Conservation (phyloP, 2,113 vertebrate genomes). For the Cynopterus brachyotis region DNA sequence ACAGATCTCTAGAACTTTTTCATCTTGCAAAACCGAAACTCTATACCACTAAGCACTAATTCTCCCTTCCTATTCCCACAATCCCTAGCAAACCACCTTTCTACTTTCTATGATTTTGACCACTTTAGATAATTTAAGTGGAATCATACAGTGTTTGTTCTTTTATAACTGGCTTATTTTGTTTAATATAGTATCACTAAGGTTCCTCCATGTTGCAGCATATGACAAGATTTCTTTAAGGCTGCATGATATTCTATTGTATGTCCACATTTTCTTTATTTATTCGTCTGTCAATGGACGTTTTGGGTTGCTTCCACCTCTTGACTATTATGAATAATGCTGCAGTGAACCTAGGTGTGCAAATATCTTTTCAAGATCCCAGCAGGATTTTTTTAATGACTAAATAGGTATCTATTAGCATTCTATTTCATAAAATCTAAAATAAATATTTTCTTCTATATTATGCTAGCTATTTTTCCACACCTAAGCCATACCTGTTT, state of each 20-base stretch:
- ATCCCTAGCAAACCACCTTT: neutral
- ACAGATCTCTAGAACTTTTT: constrained; percentile 35
- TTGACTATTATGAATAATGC: neutral
- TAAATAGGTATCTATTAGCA: neutral
- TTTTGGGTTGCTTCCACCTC: constrained; percentile 7
- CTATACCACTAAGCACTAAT: neutral
- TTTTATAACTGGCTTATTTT: constrained; percentile 14
- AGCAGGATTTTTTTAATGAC: neutral
- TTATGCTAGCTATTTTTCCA: neutral
- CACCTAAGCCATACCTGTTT: constrained; percentile 4
- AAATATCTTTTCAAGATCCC: constrained; percentile 27
- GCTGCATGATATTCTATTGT: neutral
- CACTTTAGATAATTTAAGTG: neutral
- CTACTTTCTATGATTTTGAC: constrained; percentile 10
- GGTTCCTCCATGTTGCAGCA: neutral
- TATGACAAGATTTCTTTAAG: constrained; percentile 9
- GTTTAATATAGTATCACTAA: neutral
- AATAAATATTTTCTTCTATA: constrained; percentile 15
- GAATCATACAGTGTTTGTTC: neutral
- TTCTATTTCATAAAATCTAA: constrained; percentile 45
- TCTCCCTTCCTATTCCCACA: neutral
- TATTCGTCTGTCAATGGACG: neutral
- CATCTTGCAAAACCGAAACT: constrained; percentile 21
- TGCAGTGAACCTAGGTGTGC: neutral
- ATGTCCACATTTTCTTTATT: neutral